Base-by-base conservation (phyloP, 2,888 invertebrate species). In the Hirtodrosophila alboralis region DNA sequence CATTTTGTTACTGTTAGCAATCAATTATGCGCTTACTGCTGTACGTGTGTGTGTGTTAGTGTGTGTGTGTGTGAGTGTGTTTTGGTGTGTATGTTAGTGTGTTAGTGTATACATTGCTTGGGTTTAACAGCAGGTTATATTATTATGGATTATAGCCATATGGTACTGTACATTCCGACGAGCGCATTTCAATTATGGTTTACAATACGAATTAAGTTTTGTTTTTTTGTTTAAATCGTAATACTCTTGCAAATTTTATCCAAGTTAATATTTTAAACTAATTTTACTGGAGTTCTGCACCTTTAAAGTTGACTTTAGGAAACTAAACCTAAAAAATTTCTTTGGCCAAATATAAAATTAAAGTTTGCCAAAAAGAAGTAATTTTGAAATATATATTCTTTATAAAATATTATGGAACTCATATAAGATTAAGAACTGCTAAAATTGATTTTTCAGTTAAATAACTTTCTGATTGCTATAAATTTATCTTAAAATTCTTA, bases 1-100 rank as follows among this genome's bases (percentile, higher is more conserved):
- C 62, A 54, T 74, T 76, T 80, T 76, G n/a, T 84, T 80, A 68
- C 56, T 47, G 56, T 44, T 59, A 26, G 54, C 60, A 60, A 74
- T 74, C 74, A 72, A 58, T 72, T 74, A 74, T 60, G 56, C 64
- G 69, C 52, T 69, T 64, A 73, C 79, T 57, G 53, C 45, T 37
- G 31, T 52, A 61, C 37, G 48, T 12, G 14, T 36, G 31, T 13
- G 13, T 47, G 9, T 16, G 8, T 6, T 28, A 34, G 41, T 54
- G 18, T 40, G 26, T 44, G 52, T 33, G 27, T 36, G n/a, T 34
- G 31, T 27, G 31, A 26, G 18, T 34, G 26, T 38, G 12, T n/a
- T n/a, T n/a, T n/a, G 6, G 28, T 21, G 21, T 38, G 41, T 10
- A 31, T 34, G 52, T 49, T 21, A 48, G 58, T 68, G 34, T 23